Percentiles rank a stretch among this genome's conserved stretches.
Evolutionary conservation across 2,113 vertebrate species (phyloP).

Genomic region (Lophura nycthemera): DNA sequence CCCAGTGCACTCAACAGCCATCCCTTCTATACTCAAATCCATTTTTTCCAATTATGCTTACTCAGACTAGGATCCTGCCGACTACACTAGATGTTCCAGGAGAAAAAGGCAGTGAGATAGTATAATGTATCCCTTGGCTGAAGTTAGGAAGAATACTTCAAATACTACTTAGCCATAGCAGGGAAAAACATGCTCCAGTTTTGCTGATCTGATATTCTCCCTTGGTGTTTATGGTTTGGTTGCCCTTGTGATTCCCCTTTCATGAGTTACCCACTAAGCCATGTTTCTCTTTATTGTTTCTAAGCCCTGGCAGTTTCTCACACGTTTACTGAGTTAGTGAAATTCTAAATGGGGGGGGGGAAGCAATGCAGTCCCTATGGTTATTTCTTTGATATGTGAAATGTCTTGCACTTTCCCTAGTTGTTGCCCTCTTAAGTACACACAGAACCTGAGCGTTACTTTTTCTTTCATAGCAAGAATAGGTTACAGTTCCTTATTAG

Average conservation of each 20-base stretch:
- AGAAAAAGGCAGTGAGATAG: neutral
- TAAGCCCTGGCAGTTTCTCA: neutral
- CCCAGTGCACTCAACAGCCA: neutral
- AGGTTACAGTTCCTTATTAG: neutral
- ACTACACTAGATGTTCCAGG: neutral
- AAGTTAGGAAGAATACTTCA: neutral
- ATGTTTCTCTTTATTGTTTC: neutral
- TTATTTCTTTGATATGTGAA: neutral
- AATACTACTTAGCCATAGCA: neutral
- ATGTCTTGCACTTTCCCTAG: neutral
- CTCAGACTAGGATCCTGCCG: neutral
- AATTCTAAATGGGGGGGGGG: neutral
- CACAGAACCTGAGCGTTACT: neutral
- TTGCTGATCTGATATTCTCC: neutral
- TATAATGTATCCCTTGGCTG: too few relatives aligned
- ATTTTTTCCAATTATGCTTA: neutral
- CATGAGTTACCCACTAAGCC: fast-evolving
- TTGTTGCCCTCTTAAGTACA: neutral
- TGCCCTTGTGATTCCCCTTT: neutral
- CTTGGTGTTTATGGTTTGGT: neutral
- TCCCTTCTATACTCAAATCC: neutral
- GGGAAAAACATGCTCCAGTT: neutral
- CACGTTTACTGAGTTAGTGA: neutral
- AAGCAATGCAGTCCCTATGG: neutral
- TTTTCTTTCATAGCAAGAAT: neutral